Evolutionary conservation across 2,888 invertebrate species (phyloP).

Genomic region (Drosophila mercatorum): DNA sequence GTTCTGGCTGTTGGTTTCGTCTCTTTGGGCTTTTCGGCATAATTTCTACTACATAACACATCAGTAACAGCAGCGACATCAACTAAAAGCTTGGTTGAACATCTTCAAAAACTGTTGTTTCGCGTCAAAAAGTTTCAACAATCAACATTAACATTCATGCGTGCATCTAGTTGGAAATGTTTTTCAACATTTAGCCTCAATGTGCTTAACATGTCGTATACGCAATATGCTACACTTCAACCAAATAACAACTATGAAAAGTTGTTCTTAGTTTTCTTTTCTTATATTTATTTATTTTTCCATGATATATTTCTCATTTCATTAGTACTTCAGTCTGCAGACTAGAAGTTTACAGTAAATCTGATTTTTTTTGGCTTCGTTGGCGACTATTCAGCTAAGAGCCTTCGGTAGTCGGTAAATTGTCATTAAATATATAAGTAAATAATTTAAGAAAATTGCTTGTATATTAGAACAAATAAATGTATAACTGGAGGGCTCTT

Average conservation of each 20-base stretch:
- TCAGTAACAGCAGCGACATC: conserved; percentile 18
- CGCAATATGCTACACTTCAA: conserved; percentile 44
- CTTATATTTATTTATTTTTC: conserved; percentile 1
- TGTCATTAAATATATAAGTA: too few species aligned
- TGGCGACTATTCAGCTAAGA: not conserved
- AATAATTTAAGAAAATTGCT: too few species aligned
- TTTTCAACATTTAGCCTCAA: conserved; percentile 65
- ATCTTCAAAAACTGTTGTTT: conserved; percentile 51
- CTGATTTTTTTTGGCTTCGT: too few species aligned
- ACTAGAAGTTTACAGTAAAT: not conserved
- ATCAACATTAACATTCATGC: conserved; percentile 73
- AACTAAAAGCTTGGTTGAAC: conserved; percentile 20
- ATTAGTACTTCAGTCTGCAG: not conserved
- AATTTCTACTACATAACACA: conserved; percentile 70
- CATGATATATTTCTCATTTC: not conserved
- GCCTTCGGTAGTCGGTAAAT: too few species aligned
- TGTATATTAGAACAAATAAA: too few species aligned
- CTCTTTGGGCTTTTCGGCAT: conserved; percentile 51
- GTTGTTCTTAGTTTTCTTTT: not conserved
- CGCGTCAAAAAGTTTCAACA: conserved; percentile 68
- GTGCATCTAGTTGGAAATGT: conserved; percentile 67
- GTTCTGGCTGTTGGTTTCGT: conserved; percentile 46
- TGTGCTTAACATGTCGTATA: conserved; percentile 61
- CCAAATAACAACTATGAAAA: conserved; percentile 13
- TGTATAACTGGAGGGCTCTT: not conserved